Evolutionary conservation across 2,888 invertebrate species (phyloP).

Genomic region (Caradrina clavipalpis): DNA sequence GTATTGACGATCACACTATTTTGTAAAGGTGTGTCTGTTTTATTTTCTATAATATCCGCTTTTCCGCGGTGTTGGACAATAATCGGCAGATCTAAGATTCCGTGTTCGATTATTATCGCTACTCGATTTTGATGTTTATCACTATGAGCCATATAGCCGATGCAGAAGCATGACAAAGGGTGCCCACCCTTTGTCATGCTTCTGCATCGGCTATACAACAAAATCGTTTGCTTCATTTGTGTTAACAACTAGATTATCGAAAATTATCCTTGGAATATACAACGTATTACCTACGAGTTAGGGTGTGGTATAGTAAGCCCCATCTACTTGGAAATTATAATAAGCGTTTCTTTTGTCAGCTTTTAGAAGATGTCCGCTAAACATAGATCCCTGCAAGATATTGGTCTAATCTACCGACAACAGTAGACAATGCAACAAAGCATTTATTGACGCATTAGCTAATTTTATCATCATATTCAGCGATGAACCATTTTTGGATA

Average conservation of each 20-base stretch:
- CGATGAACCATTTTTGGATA: slow-evolving; percentile 24
- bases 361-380: neutral
- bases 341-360: neutral
- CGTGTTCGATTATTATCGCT: slow-evolving; percentile 6
- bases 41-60: slow-evolving; percentile 3
- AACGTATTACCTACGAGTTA: neutral
- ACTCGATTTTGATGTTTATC: neutral
- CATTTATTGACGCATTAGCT: neutral
- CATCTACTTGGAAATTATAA: neutral
- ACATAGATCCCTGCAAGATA: neutral
- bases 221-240: neutral
- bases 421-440: neutral
- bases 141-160: slow-evolving; percentile 18
- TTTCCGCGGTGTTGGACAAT: neutral
- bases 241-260: neutral
- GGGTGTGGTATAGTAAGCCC: neutral
- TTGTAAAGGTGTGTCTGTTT: slow-evolving; percentile 17
- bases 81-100: slow-evolving; percentile 16
- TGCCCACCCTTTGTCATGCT: neutral
- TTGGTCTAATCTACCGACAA: neutral
- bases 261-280: neutral
- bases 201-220: neutral
- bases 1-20: slow-evolving; percentile 15
- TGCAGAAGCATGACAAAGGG: too few relatives aligned
- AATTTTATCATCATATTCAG: slow-evolving; percentile 12